These are phyloP conservation scores for Tolypeutes matacus DNA, from an alignment of 2,797 vertebrate species.

Conservation along the genomic window DNA sequence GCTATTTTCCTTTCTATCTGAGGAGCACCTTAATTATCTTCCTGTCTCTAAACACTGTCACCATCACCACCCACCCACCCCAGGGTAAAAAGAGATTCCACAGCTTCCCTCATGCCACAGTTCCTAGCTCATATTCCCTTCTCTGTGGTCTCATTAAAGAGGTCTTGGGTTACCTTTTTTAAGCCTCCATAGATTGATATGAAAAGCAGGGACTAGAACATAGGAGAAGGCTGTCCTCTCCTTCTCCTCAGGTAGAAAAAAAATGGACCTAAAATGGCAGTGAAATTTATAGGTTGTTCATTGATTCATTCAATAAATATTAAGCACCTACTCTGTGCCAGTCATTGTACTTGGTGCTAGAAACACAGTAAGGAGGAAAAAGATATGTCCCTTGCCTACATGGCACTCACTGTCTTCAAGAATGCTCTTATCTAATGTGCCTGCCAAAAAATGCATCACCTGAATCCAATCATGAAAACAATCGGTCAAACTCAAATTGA, in stretches of 20 bases:
- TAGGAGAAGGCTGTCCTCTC: background rate
- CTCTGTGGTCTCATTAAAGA: slow-evolving; percentile 6
- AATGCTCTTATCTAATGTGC: slow-evolving; percentile 27
- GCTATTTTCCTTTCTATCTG: slow-evolving; percentile 38
- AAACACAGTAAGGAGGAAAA: background rate
- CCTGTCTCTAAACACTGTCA: background rate
- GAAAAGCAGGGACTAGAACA: slow-evolving; percentile 35
- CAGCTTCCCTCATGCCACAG: rapidly evolving
- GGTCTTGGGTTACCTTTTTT: background rate
- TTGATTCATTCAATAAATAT: slow-evolving; percentile 7
- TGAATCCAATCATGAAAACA: slow-evolving; percentile 51
- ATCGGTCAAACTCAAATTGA: slow-evolving; percentile 1
- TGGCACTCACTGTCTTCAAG: slow-evolving; percentile 10
- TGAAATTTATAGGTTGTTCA: slow-evolving; percentile 24
- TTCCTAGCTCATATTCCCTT: background rate
- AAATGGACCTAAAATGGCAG: background rate
- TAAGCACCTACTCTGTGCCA: background rate
- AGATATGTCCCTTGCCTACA: background rate
- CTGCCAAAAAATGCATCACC: background rate
- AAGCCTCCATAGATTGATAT: slow-evolving; percentile 19
- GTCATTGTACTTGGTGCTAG: background rate
- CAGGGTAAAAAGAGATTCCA: background rate
- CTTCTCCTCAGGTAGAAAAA: slow-evolving; percentile 32
- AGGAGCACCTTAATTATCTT: background rate
- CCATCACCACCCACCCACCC: background rate